Evolutionary conservation across 2,113 vertebrate species (phyloP).

Genomic region (Phocoena sinus): DNA sequence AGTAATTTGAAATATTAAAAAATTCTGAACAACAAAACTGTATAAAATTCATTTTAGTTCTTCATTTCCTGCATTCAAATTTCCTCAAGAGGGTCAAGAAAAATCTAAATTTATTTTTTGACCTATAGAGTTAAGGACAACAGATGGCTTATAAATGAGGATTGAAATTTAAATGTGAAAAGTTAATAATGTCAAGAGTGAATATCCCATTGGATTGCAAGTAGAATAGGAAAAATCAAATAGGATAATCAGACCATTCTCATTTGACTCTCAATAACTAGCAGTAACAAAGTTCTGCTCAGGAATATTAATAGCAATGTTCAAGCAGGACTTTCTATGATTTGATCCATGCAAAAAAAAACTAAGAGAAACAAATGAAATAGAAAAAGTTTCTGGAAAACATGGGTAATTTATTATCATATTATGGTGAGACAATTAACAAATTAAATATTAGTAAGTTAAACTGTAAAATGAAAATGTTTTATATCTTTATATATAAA

Average conservation of each 20-base stretch:
- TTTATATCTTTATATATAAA: not conserved
- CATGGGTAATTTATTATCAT: not conserved
- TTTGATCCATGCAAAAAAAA: not conserved
- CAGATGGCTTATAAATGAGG: not conserved
- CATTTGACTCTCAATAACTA: conserved; percentile 35
- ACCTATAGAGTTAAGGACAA: not conserved
- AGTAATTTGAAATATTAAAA: not conserved
- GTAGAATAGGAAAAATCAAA: conserved; percentile 40
- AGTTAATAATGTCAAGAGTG: conserved; percentile 15
- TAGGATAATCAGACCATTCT: conserved; percentile 32
- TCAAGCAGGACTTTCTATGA: not conserved
- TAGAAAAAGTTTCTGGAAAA: not conserved
- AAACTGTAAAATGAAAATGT: not conserved
- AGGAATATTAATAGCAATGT: conserved; percentile 23
- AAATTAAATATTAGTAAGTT: not conserved
- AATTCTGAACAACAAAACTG: not conserved
- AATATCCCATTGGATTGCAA: not conserved
- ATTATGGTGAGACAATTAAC: not conserved
- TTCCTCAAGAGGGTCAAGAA: not conserved
- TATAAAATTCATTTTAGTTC: not conserved
- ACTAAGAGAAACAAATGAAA: not conserved
- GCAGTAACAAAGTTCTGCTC: conserved; percentile 25
- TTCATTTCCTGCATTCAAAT: not conserved
- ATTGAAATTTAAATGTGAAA: conserved; percentile 39
- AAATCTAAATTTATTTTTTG: not conserved